These are phyloP conservation scores for Bos indicus DNA, from an alignment of 2,113 vertebrate genomes.

Conservation along the genomic window DNA sequence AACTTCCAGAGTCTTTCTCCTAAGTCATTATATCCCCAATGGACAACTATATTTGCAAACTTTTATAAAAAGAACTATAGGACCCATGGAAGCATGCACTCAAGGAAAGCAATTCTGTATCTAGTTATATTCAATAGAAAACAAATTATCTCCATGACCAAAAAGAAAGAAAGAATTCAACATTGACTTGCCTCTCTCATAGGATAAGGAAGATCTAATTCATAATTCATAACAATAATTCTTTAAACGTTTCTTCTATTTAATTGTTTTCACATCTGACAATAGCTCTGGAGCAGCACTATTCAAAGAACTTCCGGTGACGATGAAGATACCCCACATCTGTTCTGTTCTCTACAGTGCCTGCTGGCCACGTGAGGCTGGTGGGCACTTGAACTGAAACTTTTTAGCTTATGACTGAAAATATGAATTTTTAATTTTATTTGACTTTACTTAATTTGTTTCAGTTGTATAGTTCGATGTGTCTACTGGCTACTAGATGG, in stretches of 20 bases:
- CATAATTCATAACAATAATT: not conserved
- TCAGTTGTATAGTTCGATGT: not conserved
- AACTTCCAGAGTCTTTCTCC: not conserved
- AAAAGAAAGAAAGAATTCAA: not conserved
- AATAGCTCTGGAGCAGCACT: not conserved
- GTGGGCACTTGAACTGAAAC: not conserved
- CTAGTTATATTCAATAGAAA: too few species aligned
- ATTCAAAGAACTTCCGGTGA: not conserved
- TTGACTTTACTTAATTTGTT: not conserved
- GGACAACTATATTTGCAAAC: not conserved
- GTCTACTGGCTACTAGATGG: not conserved
- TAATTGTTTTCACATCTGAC: not conserved
- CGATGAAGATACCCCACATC: not conserved
- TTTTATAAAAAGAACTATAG: not conserved
- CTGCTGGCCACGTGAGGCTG: rapidly evolving
- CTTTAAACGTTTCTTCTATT: not conserved
- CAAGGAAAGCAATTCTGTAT: not conserved
- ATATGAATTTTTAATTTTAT: not conserved
- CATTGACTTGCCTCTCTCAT: not conserved
- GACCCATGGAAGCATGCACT: not conserved
- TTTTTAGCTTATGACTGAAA: not conserved
- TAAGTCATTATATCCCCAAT: not conserved
- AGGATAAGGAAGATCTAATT: not conserved
- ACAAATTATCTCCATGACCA: not conserved
- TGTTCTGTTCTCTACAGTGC: rapidly evolving